Conservation (phyloP, 2,797 vertebrate genomes). For the Siniperca undulata region DNA sequence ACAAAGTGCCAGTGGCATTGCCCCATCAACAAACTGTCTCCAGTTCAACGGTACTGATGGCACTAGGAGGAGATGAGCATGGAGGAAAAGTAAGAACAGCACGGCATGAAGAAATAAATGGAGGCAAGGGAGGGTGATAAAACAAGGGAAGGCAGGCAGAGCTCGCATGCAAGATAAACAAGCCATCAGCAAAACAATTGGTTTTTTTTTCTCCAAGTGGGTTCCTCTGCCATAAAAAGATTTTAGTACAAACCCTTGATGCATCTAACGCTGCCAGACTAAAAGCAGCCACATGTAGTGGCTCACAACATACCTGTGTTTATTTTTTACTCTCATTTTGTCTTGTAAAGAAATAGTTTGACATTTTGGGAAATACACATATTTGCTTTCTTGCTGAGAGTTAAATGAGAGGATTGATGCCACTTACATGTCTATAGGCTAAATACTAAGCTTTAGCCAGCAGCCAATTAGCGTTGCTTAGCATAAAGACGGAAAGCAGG, state of each 20-base stretch:
- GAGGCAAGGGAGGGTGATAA: conserved; percentile 25
- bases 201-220: conserved; percentile 12
- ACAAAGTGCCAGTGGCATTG: conserved; percentile 45
- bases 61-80: conserved; percentile 18
- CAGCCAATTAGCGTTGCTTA: background rate
- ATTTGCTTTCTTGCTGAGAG: background rate
- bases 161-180: conserved; percentile 45
- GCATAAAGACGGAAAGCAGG: background rate
- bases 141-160: conserved; percentile 32
- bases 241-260: background rate
- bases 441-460: background rate
- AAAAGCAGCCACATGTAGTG: background rate
- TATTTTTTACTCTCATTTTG: background rate
- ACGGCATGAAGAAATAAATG: conserved; percentile 6
- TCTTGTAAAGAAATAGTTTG: background rate
- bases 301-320: background rate
- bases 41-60: conserved; percentile 20
- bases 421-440: background rate
- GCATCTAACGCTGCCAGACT: background rate
- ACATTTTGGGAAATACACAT: background rate
- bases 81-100: conserved; percentile 3
- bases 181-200: conserved; percentile 36
- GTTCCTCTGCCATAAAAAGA: conserved; percentile 18
- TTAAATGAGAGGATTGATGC: background rate
- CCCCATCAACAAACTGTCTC: conserved; percentile 30